A percentile compares a stretch with the other conserved stretches of the same genome.
These are phyloP conservation scores for Mesocentrotus franciscanus DNA, from an alignment of 53 echinoderm and acorn worm species.

Conservation along the genomic window DNA sequence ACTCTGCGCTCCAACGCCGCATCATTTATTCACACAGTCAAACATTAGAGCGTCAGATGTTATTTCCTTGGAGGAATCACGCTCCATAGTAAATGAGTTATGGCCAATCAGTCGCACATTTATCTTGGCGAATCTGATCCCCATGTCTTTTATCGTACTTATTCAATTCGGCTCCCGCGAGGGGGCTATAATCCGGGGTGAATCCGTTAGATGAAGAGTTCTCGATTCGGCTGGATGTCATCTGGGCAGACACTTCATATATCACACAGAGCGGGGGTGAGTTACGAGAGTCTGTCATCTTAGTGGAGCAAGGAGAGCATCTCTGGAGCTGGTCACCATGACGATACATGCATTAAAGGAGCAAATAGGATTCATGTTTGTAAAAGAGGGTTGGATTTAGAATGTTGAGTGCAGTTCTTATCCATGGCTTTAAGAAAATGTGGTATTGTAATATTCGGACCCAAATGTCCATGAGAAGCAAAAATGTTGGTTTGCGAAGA, in stretches of 20 bases:
- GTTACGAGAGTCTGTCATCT: slow-evolving; percentile 54
- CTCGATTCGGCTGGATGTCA: slow-evolving; percentile 53
- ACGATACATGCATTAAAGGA: slow-evolving; percentile 43
- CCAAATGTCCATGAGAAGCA: not conserved
- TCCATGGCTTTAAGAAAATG: not conserved
- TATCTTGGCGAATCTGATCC: slow-evolving; percentile 62
- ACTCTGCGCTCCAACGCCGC: slow-evolving; percentile 46
- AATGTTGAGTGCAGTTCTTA: not conserved
- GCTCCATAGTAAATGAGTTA: slow-evolving; percentile 64
- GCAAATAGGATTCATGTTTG: not conserved
- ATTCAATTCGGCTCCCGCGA: slow-evolving; percentile 67
- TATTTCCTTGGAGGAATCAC: slow-evolving; percentile 55
- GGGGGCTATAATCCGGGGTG: slow-evolving; percentile 51
- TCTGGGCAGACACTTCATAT: slow-evolving; percentile 53
- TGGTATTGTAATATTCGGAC: not conserved
- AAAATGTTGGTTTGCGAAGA: not conserved
- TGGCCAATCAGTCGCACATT: slow-evolving; percentile 62
- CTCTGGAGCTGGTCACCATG: not conserved
- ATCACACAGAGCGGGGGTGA: slow-evolving; percentile 27
- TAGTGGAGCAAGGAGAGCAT: slow-evolving; percentile 19
- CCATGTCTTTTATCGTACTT: slow-evolving; percentile 63
- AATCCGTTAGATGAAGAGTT: slow-evolving; percentile 64
- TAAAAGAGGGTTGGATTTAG: not conserved
- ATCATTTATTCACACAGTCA: slow-evolving; percentile 66
- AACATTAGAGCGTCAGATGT: slow-evolving; percentile 55